Conservation (phyloP, 2,113 vertebrate species). For the Sinocyclocheilus anophthalmus region DNA sequence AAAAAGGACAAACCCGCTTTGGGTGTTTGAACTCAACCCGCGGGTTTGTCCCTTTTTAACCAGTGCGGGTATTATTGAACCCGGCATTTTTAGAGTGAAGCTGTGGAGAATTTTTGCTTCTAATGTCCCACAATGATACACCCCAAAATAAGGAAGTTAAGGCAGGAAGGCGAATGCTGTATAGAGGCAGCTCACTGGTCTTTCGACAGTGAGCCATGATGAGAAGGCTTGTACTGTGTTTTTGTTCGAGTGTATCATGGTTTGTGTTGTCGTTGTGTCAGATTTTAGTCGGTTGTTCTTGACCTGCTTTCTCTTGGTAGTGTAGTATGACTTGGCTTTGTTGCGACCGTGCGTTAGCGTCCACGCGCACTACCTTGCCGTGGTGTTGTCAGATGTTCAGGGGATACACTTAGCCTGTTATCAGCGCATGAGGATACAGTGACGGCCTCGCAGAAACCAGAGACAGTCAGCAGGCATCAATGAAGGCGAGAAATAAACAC, state of each 20-base stretch:
- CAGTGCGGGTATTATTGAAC: too few species aligned
- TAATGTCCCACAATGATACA: background rate
- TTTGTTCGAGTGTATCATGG: constrained; percentile 7
- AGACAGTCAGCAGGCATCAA: constrained; percentile 99
- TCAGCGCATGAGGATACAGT: constrained; percentile 99
- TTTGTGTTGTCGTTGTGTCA: background rate
- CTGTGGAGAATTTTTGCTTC: background rate
- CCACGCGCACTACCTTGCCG: constrained; percentile 66
- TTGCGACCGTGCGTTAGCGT: constrained; percentile 67
- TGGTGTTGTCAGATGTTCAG: constrained; percentile 86
- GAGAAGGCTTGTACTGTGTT: background rate
- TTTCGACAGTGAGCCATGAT: background rate
- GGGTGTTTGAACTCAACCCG: too few species aligned
- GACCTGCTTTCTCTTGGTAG: constrained; percentile 40
- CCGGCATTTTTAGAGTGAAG: too few species aligned
- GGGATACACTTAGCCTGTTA: constrained; percentile 99
- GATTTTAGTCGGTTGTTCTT: constrained; percentile 24
- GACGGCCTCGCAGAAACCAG: constrained; percentile 96
- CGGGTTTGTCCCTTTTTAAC: too few species aligned
- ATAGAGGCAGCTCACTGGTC: constrained; percentile 3
- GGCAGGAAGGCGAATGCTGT: background rate
- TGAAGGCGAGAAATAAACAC: constrained; percentile 80
- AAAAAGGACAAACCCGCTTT: too few species aligned
- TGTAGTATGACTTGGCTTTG: constrained; percentile 56
- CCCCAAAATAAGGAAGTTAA: background rate